These are phyloP conservation scores for Ceramica pisi DNA, from an alignment of 2,888 invertebrate species.

Conservation along the genomic window DNA sequence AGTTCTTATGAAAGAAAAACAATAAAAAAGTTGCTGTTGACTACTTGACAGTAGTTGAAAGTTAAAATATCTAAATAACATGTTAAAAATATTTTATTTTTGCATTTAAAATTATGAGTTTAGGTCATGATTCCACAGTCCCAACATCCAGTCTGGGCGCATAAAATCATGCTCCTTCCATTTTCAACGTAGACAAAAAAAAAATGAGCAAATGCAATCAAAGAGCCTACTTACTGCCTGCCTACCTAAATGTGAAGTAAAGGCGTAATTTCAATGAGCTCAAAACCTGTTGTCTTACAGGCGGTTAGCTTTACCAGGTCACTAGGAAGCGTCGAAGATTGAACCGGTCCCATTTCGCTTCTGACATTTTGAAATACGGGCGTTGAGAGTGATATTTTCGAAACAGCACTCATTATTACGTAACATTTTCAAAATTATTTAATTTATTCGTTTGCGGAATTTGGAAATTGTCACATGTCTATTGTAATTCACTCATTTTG, in stretches of 20 bases:
- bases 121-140: no score
- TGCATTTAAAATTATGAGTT: no score
- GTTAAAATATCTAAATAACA: no score
- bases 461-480: neutral
- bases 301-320: constrained; percentile 30
- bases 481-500: neutral
- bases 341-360: constrained; percentile 41
- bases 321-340: constrained; percentile 39
- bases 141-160: no score
- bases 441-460: neutral
- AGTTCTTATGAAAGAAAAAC: no score
- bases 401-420: constrained; percentile 32
- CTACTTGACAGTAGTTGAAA: no score
- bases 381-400: constrained; percentile 30
- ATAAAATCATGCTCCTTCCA: no score
- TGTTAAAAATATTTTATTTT: no score
- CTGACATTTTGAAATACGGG: constrained; percentile 32
- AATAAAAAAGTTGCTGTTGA: no score
- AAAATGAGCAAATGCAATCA: neutral
- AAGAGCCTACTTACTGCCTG: neutral
- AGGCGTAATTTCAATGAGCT: constrained; percentile 19
- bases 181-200: no score
- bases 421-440: constrained; percentile 1
- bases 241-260: neutral
- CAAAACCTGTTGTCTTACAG: constrained; percentile 48